Evolutionary conservation across 2,113 vertebrate genomes (phyloP).

Genomic region (Aegithalos caudatus): DNA sequence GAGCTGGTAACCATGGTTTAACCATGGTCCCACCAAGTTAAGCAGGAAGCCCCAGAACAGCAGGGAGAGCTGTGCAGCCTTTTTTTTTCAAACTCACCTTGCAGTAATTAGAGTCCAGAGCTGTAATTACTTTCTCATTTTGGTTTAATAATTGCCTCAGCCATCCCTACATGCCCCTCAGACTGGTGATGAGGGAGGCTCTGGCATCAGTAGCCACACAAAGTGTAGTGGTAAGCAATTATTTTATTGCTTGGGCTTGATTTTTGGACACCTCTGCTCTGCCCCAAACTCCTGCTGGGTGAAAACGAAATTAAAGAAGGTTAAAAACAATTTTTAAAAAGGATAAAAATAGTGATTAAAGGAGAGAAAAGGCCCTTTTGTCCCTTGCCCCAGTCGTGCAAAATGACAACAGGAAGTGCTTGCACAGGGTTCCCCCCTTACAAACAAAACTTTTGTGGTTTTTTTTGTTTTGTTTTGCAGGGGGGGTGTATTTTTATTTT

Average conservation of each 20-base stretch:
- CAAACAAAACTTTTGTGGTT: neutral
- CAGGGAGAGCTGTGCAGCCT: neutral
- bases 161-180: neutral
- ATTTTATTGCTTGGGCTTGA: neutral
- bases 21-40: neutral
- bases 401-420: neutral
- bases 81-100: conserved; percentile 2
- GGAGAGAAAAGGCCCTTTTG: neutral
- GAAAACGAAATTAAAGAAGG: neutral
- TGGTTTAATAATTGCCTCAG: conserved; percentile 26
- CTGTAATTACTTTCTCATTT: conserved; percentile 47
- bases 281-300: rapidly evolving
- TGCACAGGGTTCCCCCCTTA: no score
- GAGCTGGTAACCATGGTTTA: neutral
- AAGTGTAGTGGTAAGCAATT: rapidly evolving
- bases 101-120: conserved; percentile 45
- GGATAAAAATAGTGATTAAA: neutral
- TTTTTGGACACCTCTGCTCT: neutral
- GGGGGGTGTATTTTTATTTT: neutral
- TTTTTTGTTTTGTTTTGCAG: neutral
- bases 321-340: neutral
- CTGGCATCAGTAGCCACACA: rapidly evolving
- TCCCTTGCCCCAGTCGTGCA: rapidly evolving
- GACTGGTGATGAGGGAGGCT: neutral
- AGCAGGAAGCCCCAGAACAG: neutral